These are phyloP conservation scores for Ormyrus pomaceus DNA, from an alignment of 2,888 invertebrate genomes.

Conservation along the genomic window DNA sequence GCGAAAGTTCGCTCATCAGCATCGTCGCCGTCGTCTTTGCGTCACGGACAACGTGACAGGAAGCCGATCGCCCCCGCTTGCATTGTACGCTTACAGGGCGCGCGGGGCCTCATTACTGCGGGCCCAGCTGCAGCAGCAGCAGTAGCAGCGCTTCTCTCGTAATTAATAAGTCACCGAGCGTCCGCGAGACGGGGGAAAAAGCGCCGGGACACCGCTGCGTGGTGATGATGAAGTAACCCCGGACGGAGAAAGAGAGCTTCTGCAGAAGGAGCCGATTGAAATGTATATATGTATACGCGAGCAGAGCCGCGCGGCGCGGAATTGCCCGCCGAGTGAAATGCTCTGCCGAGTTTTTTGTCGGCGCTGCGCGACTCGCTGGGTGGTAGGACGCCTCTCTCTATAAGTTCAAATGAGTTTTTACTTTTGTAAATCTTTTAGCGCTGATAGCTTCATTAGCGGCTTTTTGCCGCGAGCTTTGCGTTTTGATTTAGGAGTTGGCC, in stretches of 20 bases:
- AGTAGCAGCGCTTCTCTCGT: background rate
- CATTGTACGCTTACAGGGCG: conserved; percentile 20
- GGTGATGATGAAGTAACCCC: conserved; percentile 33
- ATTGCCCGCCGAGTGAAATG: background rate
- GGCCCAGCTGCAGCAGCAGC: background rate
- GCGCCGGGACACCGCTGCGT: conserved; percentile 6
- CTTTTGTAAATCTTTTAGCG: too few species aligned
- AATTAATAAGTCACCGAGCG: conserved; percentile 50
- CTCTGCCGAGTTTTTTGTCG: background rate
- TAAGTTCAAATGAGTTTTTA: too few species aligned
- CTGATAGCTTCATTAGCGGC: too few species aligned
- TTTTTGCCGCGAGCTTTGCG: too few species aligned
- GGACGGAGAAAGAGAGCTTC: too few species aligned
- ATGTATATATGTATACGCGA: background rate
- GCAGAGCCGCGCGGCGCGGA: background rate
- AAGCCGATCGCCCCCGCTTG: conserved; percentile 7
- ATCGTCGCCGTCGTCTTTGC: background rate
- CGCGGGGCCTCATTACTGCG: conserved; percentile 22
- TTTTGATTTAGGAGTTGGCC: too few species aligned
- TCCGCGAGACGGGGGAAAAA: conserved; percentile 36
- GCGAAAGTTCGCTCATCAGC: background rate
- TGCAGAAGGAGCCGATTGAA: background rate
- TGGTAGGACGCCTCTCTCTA: too few species aligned
- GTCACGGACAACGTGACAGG: conserved; percentile 37
- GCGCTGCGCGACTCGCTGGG: background rate